Evolutionary conservation across 30 jellyfish, hydroid and myxozoan genomes (phyloP).

Genomic region (Thelohanellus kitauei): DNA sequence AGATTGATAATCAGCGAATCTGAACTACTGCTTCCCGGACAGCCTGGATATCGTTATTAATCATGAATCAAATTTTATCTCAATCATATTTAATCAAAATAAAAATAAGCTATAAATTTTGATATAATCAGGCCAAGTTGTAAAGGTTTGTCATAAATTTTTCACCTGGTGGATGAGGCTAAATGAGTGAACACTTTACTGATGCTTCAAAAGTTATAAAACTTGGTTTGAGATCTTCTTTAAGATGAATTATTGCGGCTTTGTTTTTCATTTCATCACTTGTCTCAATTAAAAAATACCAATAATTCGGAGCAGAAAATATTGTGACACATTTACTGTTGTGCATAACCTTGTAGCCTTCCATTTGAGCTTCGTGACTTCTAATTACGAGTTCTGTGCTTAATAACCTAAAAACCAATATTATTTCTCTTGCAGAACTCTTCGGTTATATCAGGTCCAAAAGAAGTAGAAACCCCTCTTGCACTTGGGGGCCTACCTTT

Average conservation of each 20-base stretch:
- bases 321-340: slow-evolving; percentile 80
- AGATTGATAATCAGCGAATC: no score
- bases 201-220: slow-evolving; percentile 50
- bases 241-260: slow-evolving; percentile 60
- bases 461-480: slow-evolving; percentile 48
- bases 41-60: no score
- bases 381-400: slow-evolving; percentile 42
- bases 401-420: slow-evolving; percentile 9
- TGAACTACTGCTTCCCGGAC: no score
- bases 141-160: no score
- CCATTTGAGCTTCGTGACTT: slow-evolving; percentile 79
- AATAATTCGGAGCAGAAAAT: slow-evolving; percentile 90
- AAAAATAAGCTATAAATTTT: no score
- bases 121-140: no score
- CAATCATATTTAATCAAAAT: no score
- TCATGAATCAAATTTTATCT: no score
- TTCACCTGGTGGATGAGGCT: no score
- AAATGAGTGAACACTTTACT: no score
- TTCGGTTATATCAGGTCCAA: slow-evolving; percentile 70
- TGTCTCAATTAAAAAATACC: slow-evolving; percentile 15
- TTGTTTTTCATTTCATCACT: slow-evolving; percentile 96
- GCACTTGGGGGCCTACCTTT: slow-evolving; percentile 67
- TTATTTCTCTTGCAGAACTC: slow-evolving; percentile 20
- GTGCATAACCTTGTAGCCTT: slow-evolving; percentile 64
- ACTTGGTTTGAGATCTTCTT: slow-evolving; percentile 28